Conservation (phyloP, 2,888 invertebrate species). For the Lochmaea capreae region DNA sequence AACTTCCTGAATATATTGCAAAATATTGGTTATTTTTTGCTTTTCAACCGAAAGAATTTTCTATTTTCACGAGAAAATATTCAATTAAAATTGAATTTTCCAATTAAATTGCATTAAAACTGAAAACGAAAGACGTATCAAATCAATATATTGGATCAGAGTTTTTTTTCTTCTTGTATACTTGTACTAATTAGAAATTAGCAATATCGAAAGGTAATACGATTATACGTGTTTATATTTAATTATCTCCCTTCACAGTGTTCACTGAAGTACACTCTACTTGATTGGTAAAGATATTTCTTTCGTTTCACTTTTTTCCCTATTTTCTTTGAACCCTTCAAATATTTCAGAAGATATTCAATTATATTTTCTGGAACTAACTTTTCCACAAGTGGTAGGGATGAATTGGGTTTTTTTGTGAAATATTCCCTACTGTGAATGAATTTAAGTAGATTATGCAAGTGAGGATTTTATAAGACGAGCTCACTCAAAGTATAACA, state of each 20-base stretch:
- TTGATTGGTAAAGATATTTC: constrained; percentile 27
- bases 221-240: constrained; percentile 26
- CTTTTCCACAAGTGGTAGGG: constrained; percentile 4
- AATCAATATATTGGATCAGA: neutral
- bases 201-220: constrained; percentile 17
- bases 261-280: constrained; percentile 20
- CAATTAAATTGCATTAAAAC: neutral
- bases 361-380: constrained; percentile 25
- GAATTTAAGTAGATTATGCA: neutral
- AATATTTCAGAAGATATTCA: constrained; percentile 25
- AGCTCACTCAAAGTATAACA: too few species aligned
- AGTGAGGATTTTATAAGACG: neutral
- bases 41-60: too few species aligned
- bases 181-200: constrained; percentile 14
- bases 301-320: constrained; percentile 22
- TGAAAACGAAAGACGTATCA: neutral
- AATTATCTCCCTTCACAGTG: constrained; percentile 4
- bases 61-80: too few species aligned
- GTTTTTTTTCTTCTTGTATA: neutral
- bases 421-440: neutral
- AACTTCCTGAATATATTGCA: too few species aligned
- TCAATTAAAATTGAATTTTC: too few species aligned
- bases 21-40: too few species aligned
- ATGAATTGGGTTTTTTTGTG: neutral
- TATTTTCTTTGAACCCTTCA: constrained; percentile 21